Percentiles rank a stretch among this genome's conserved stretches.
Conservation (phyloP, 2,113 vertebrate genomes). For the Chloropsis hardwickii region DNA sequence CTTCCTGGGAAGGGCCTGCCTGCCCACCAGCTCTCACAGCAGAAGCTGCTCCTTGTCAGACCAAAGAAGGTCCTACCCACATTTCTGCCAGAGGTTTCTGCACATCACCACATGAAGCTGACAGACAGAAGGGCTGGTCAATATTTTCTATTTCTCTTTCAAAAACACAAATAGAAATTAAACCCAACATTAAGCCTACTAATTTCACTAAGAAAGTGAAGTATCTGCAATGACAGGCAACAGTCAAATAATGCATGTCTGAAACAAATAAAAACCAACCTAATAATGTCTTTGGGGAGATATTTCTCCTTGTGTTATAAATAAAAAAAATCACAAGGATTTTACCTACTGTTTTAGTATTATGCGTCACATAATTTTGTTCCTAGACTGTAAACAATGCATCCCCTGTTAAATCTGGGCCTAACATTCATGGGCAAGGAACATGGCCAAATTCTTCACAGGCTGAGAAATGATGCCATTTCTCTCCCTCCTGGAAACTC, state of each 20-base stretch:
- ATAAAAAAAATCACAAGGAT: background rate
- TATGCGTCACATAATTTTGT: background rate
- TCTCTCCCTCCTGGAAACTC: background rate
- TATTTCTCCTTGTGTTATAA: background rate
- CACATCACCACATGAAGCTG: background rate
- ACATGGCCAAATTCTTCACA: background rate
- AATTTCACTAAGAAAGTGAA: background rate
- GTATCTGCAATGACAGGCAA: background rate
- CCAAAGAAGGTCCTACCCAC: accelerated
- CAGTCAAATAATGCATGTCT: background rate
- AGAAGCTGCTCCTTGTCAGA: accelerated
- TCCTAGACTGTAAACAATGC: accelerated
- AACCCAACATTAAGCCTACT: background rate
- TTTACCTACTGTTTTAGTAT: background rate
- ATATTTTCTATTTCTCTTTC: background rate
- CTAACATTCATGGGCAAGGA: background rate
- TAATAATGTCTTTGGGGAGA: background rate
- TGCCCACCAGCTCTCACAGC: accelerated
- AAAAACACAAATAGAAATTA: background rate
- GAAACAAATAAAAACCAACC: background rate
- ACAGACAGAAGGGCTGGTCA: background rate
- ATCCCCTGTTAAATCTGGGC: accelerated
- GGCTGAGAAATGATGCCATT: background rate
- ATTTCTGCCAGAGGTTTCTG: background rate
- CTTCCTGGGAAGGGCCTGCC: background rate